phyloP scores from a whole-genome alignment of 2,888 invertebrate genomes.

The Penaeus monodon region DNA sequence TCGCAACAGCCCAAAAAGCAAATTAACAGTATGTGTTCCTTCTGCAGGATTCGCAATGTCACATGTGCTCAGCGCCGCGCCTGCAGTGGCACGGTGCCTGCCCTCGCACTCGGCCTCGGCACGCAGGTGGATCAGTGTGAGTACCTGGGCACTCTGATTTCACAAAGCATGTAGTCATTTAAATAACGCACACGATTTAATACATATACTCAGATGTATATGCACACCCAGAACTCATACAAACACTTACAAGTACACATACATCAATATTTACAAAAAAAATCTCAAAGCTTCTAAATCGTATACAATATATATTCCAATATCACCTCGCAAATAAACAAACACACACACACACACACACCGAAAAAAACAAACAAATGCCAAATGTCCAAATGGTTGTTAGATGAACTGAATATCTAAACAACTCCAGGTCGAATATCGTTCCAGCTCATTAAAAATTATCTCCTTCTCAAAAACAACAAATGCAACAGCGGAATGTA shows the following conservation, averaged over 20 bases:
- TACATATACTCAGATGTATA: slow-evolving; percentile 12
- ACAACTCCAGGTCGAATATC: not conserved
- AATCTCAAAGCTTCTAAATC: too few species aligned
- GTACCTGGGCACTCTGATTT: not conserved
- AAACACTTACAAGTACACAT: not conserved
- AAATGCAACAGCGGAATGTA: slow-evolving; percentile 56
- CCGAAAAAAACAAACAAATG: not conserved
- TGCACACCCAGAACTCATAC: not conserved
- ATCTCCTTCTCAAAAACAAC: not conserved
- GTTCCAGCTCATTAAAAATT: not conserved
- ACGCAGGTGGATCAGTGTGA: slow-evolving; percentile 30
- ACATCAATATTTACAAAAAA: not conserved
- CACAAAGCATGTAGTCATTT: not conserved
- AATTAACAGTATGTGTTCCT: not conserved
- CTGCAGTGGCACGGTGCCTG: slow-evolving; percentile 16
- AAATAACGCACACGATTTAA: not conserved
- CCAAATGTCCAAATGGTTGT: too few species aligned
- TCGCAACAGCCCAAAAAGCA: too few species aligned
- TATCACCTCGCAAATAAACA: not conserved
- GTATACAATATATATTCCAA: not conserved
- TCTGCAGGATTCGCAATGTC: not conserved
- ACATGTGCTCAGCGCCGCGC: slow-evolving; percentile 21
- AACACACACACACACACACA: not conserved
- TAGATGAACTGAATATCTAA: not conserved
- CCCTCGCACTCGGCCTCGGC: slow-evolving; percentile 8